Conservation (phyloP, 2,888 invertebrate genomes). For the Pinctada fucata region DNA sequence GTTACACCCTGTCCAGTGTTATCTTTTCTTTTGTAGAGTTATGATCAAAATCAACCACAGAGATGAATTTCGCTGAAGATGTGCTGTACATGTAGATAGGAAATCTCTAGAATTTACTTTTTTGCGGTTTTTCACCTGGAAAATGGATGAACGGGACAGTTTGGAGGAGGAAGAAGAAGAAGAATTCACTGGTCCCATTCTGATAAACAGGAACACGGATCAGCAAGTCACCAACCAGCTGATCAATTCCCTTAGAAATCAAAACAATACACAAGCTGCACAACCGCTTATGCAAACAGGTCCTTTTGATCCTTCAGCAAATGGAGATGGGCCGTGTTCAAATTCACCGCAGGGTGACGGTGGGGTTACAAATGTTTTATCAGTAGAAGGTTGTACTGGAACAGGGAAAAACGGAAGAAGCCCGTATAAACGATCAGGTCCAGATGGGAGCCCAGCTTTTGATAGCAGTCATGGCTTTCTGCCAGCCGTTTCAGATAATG, state of each 20-base stretch:
- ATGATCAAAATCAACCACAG: too few species aligned
- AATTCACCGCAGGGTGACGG: not conserved
- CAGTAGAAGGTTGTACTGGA: not conserved
- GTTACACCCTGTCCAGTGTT: too few species aligned
- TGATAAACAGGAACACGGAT: conserved; percentile 9
- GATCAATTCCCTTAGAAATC: conserved; percentile 15
- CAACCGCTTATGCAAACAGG: conserved; percentile 5
- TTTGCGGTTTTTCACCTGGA: too few species aligned
- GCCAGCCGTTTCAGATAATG: conserved; percentile 46
- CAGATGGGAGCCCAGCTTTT: conserved; percentile 58
- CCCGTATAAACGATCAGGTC: conserved; percentile 47
- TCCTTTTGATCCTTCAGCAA: not conserved
- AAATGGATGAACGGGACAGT: conserved; percentile 10
- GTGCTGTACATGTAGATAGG: too few species aligned
- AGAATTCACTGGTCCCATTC: conserved; percentile 2
- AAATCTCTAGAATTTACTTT: too few species aligned
- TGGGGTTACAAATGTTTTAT: not conserved
- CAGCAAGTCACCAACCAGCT: conserved; percentile 3
- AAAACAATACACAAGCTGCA: not conserved
- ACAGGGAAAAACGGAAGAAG: not conserved
- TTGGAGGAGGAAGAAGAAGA: conserved; percentile 16
- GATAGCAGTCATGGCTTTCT: conserved; percentile 48
- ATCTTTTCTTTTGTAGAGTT: too few species aligned
- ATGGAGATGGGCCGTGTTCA: not conserved
- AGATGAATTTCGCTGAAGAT: too few species aligned